Percentiles rank a stretch among this genome's conserved stretches.
These are phyloP conservation scores for Stylophora pistillata DNA, from an alignment of 64 coral and sea anemone genomes.

Conservation along the genomic window DNA sequence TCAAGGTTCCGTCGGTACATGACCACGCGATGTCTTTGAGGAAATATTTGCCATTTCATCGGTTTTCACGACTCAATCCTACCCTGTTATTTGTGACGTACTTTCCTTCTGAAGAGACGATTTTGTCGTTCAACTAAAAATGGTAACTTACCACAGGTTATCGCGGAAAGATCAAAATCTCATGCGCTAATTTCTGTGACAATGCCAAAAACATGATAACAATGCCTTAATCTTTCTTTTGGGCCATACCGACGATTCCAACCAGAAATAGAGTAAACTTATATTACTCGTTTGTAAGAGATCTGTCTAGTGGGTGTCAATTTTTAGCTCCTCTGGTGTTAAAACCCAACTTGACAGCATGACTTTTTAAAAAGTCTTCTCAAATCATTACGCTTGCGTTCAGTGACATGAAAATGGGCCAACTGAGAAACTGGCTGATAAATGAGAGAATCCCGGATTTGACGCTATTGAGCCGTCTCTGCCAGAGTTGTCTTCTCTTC, in stretches of 20 bases:
- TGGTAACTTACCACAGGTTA: background rate
- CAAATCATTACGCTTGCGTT: too few relatives aligned
- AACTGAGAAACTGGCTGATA: too few relatives aligned
- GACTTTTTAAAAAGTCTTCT: too few relatives aligned
- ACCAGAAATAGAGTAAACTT: background rate
- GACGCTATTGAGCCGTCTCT: too few relatives aligned
- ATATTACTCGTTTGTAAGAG: background rate
- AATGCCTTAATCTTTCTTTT: background rate
- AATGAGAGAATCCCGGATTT: too few relatives aligned
- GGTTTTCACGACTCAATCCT: background rate
- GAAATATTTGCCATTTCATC: background rate
- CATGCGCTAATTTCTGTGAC: background rate
- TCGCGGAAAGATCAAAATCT: constrained; percentile 4
- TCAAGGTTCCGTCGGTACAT: background rate
- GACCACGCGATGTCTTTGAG: background rate
- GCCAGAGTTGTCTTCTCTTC: too few relatives aligned
- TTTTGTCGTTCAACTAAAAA: background rate
- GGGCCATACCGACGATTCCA: constrained; percentile 11
- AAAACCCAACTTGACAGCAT: too few relatives aligned
- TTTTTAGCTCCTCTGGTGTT: too few relatives aligned
- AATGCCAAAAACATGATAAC: background rate
- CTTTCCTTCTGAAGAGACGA: background rate
- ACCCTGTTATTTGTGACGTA: background rate
- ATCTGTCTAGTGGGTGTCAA: too few relatives aligned
- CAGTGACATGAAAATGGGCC: too few relatives aligned